Percentiles rank a stretch among this genome's conserved stretches.
Conservation (phyloP, 2,888 invertebrate genomes). For the Sinopyrophorus schimmeli region DNA sequence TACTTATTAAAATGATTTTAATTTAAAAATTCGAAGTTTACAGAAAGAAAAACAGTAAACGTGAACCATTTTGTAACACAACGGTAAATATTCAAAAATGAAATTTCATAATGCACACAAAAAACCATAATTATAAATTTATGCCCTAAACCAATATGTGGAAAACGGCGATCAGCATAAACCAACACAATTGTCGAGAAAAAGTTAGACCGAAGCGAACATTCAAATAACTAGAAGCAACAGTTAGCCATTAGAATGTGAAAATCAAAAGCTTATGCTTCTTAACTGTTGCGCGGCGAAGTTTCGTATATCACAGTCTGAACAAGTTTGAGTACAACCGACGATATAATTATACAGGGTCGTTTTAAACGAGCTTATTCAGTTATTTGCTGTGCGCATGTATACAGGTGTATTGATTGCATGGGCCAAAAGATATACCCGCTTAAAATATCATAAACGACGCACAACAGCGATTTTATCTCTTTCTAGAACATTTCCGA, state of each 20-base stretch:
- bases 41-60: neutral
- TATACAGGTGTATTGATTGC: slow-evolving; percentile 37
- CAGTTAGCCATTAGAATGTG: slow-evolving; percentile 30
- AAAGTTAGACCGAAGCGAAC: slow-evolving; percentile 18
- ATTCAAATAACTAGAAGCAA: slow-evolving; percentile 28
- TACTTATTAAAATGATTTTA: no score
- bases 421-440: slow-evolving; percentile 27
- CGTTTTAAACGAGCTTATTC: slow-evolving; percentile 32
- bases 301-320: slow-evolving; percentile 19
- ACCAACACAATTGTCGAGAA: slow-evolving; percentile 21
- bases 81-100: slow-evolving; percentile 3
- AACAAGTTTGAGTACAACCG: slow-evolving; percentile 19
- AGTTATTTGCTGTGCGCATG: slow-evolving; percentile 36
- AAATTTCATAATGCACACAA: slow-evolving; percentile 12
- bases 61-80: neutral
- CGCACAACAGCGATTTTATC: slow-evolving; percentile 27
- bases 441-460: slow-evolving; percentile 28
- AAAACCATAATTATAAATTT: slow-evolving; percentile 19
- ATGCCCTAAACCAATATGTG: slow-evolving; percentile 14
- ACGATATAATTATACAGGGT: slow-evolving; percentile 33
- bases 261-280: slow-evolving; percentile 2
- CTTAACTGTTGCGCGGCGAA: neutral
- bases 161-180: slow-evolving; percentile 20
- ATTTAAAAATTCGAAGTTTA: no score
- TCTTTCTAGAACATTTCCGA: slow-evolving; percentile 14